Base-by-base conservation (phyloP, 2,797 vertebrate species). In the Enteromius viviparus region DNA sequence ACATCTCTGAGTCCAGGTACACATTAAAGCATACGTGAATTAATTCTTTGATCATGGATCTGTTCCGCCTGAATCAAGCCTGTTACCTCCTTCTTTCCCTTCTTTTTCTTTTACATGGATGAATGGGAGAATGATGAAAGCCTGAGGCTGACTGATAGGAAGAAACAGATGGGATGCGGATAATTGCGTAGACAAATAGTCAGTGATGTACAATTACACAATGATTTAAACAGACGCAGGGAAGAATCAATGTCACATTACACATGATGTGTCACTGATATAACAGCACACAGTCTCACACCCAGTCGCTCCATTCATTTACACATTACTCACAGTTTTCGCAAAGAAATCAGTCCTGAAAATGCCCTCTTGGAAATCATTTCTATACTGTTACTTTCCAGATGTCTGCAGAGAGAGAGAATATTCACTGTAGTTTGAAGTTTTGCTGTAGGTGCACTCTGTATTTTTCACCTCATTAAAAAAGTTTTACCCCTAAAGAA, bases 321-420 rank as follows among this genome's bases (percentile, higher is more conserved):
- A 82, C 11, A 29, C 14, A 68, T 80, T 76, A 91, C 92, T 93
- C 71, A 93, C 89, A 93, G 74, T 81, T 87, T 92, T 82, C 87
- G 89, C 5, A 94, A 88, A n/a, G 90, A 87, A 32, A 76, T 88
- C 47, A 94, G 90, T 66, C 91, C 90, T 49, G 91, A 84, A 58
- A 93, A 94, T 2, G 91, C 89, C 69, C 79, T 85, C 40, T 71
- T 85, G 10, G 87, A 87, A 66, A 93, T 88, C 0, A 75, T 37
- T 12, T 34, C 45, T 51, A 94, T 90, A 51, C 70, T 88, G 74
- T 91, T 95, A 80, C 90, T 92, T 64, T 94, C 92, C 70, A 95
- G 86, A 81, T 93, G 90, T 29, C 91, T 93, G 62, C 4, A 29
- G 65, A 64, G 29, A 69, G 42, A 23, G 21, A 82, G 32, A 76